Evolutionary conservation across 2,113 vertebrate species (phyloP).

Genomic region (Edolisoma coerulescens): DNA sequence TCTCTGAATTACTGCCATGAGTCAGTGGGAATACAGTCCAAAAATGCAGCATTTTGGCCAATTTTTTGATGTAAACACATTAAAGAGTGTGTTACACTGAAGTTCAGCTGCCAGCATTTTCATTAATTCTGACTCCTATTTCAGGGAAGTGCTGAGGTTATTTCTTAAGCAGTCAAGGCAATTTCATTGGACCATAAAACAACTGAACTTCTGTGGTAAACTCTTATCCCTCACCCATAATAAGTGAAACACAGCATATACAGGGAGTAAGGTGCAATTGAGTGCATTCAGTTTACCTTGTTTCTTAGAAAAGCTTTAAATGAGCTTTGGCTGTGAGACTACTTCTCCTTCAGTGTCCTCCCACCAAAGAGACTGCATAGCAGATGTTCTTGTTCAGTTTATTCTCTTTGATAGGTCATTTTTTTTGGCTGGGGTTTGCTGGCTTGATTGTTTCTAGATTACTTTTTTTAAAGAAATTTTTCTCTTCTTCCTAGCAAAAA

Average conservation of each 20-base stretch:
- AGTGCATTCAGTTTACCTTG: neutral
- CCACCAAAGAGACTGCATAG: neutral
- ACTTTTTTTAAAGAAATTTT: neutral
- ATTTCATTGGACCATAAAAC: neutral
- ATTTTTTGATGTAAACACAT: neutral
- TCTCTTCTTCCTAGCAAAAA: neutral
- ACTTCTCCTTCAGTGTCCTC: neutral
- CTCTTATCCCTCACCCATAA: neutral
- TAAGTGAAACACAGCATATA: neutral
- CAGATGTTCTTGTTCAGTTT: neutral
- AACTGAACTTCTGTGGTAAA: neutral
- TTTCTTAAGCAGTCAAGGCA: neutral
- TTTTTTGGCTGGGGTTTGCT: neutral
- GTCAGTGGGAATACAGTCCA: neutral
- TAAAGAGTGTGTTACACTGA: neutral
- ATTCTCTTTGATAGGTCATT: neutral
- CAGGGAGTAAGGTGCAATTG: neutral
- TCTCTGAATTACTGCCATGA: neutral
- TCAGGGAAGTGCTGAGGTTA: neutral
- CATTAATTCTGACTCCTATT: neutral
- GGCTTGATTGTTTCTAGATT: neutral
- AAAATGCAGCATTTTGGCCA: neutral
- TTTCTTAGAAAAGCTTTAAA: neutral
- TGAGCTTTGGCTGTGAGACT: neutral
- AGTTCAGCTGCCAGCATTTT: neutral